Conservation (phyloP, 2,113 vertebrate species). For the Cottus gobio region DNA sequence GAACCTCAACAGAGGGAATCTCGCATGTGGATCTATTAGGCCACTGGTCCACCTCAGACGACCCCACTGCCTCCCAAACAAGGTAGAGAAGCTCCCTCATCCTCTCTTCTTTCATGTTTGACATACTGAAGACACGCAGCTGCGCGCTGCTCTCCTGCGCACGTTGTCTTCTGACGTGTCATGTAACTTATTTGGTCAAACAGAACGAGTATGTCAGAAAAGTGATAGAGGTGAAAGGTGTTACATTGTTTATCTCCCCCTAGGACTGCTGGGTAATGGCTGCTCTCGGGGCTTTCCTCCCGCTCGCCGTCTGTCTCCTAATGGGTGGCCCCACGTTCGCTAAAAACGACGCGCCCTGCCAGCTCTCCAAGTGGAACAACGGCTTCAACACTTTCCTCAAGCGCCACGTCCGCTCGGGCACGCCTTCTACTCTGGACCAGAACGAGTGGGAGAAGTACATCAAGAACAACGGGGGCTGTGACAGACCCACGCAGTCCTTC, state of each 20-base stretch:
- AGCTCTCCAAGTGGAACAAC: slow-evolving; percentile 71
- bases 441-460: slow-evolving; percentile 75
- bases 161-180: neutral
- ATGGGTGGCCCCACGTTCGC: slow-evolving; percentile 23
- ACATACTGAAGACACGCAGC: neutral
- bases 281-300: slow-evolving; percentile 13
- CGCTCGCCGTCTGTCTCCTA: slow-evolving; percentile 53
- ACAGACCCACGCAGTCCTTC: slow-evolving; percentile 83
- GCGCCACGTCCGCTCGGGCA: slow-evolving; percentile 70
- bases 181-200: neutral
- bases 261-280: slow-evolving; percentile 59
- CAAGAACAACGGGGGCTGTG: slow-evolving; percentile 59
- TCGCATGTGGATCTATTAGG: neutral
- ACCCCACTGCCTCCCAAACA: neutral
- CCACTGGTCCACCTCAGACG: neutral
- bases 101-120: slow-evolving; percentile 7
- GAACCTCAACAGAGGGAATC: neutral
- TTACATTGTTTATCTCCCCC: neutral
- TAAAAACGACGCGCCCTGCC: slow-evolving; percentile 73
- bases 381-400: slow-evolving; percentile 67
- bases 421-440: slow-evolving; percentile 51
- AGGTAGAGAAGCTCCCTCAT: slow-evolving; percentile 44
- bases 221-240: neutral
- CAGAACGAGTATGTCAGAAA: neutral
- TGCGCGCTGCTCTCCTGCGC: neutral